A percentile compares a stretch with the other conserved stretches of the same genome.
Evolutionary conservation across 2,888 invertebrate genomes (phyloP).

Genomic region (Smittia aterrima): DNA sequence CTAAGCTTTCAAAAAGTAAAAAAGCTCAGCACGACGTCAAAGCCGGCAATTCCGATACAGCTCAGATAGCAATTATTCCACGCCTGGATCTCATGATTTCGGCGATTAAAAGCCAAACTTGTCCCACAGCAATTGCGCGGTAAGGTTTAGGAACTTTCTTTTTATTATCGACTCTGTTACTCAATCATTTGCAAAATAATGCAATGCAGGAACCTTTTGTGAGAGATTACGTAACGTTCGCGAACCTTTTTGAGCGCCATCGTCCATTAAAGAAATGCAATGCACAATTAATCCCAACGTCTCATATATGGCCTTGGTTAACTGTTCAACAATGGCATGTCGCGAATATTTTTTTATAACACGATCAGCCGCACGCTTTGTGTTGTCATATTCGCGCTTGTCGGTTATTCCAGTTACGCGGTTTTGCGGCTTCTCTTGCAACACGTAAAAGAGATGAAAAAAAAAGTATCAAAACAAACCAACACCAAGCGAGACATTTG

Average conservation of each 20-base stretch:
- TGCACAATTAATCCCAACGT: conserved; percentile 21
- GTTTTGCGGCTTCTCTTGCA: no score
- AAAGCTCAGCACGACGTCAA: no score
- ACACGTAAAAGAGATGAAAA: no score
- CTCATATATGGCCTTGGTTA: conserved; percentile 29
- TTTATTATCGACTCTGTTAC: neutral
- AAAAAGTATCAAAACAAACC: neutral
- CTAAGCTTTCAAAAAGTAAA: no score
- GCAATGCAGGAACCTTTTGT: conserved; percentile 30
- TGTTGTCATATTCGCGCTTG: neutral
- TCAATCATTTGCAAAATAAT: conserved; percentile 15
- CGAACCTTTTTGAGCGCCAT: conserved; percentile 30
- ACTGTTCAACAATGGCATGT: neutral
- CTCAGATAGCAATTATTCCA: no score
- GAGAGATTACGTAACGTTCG: conserved; percentile 7
- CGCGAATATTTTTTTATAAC: neutral
- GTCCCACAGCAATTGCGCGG: neutral
- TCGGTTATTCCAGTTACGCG: no score
- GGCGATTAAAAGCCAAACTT: no score
- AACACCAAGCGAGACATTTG: neutral
- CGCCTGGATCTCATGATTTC: no score
- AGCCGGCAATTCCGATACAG: no score
- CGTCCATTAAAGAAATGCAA: conserved; percentile 1
- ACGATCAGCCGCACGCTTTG: neutral
- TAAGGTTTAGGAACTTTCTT: neutral